These are phyloP conservation scores for Phyllotis vaccarum DNA, from an alignment of 2,797 vertebrate genomes.

Conservation along the genomic window DNA sequence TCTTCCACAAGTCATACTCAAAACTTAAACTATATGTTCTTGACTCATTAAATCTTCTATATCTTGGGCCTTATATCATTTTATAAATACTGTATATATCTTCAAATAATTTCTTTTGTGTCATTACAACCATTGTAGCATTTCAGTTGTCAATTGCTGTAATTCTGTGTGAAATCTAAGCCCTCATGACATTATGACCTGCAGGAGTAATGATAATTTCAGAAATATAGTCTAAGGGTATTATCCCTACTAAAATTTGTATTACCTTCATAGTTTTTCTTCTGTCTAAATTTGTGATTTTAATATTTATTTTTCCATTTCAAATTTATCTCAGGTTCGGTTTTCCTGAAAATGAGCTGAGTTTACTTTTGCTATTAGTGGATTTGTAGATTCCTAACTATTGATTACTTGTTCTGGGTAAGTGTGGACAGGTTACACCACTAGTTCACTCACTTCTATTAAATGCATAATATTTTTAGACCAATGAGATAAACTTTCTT, in stretches of 20 bases:
- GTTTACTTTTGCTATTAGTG: background rate
- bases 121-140: background rate
- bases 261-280: background rate
- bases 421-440: background rate
- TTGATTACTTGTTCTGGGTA: background rate
- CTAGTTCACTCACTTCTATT: conserved; percentile 21
- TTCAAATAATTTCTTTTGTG: background rate
- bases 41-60: background rate
- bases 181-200: background rate
- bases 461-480: background rate
- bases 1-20: background rate
- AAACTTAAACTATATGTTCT: background rate
- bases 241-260: background rate
- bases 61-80: background rate
- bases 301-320: conserved; percentile 9
- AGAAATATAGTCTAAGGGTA: background rate
- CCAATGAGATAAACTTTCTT: background rate
- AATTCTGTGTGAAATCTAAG: background rate
- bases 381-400: background rate
- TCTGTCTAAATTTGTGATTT: background rate
- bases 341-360: background rate
- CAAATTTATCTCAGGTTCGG: background rate
- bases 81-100: background rate
- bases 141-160: background rate
- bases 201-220: background rate